A percentile compares a stretch with the other conserved stretches of the same genome.
phyloP scores from a whole-genome alignment of 2,888 invertebrate species.

The Lasioglossum marginatum region DNA sequence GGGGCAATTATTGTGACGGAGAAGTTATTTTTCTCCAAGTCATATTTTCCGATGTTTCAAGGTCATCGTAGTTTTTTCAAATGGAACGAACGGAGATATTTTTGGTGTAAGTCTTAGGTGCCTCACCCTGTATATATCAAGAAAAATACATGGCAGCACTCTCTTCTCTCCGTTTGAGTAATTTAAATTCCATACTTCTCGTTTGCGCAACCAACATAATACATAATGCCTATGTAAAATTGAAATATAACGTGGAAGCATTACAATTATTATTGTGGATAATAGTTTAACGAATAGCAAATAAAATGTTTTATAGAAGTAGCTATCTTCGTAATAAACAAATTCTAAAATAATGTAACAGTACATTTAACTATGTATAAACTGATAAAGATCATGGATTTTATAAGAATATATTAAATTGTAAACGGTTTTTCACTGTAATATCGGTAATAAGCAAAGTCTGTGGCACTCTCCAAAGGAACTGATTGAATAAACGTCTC shows the following conservation, averaged over 20 bases:
- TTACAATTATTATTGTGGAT: background rate
- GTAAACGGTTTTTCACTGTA: conserved; percentile 39
- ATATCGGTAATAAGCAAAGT: conserved; percentile 14
- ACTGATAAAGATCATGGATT: conserved; percentile 13
- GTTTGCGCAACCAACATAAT: conserved; percentile 12
- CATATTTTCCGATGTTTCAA: too few relatives aligned
- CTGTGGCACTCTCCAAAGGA: conserved; percentile 50
- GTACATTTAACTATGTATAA: background rate
- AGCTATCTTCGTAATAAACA: conserved; percentile 3
- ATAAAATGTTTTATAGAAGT: background rate
- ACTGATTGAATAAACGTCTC: conserved; percentile 34
- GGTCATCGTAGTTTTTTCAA: too few relatives aligned
- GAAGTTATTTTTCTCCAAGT: too few relatives aligned
- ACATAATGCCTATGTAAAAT: conserved; percentile 14
- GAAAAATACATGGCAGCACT: conserved; percentile 20
- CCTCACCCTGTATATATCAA: background rate
- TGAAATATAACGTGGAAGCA: conserved; percentile 39
- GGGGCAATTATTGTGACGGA: too few relatives aligned
- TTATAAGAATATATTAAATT: conserved; percentile 22
- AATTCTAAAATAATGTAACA: conserved; percentile 16
- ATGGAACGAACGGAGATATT: too few relatives aligned
- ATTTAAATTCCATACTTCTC: background rate
- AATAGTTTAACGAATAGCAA: background rate
- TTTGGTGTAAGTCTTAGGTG: too few relatives aligned
- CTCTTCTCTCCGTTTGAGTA: background rate